A percentile compares a stretch with the other conserved stretches of the same genome.
phyloP scores from a whole-genome alignment of 1,140 invertebrate species.

The Lanistes nyassanus region DNA sequence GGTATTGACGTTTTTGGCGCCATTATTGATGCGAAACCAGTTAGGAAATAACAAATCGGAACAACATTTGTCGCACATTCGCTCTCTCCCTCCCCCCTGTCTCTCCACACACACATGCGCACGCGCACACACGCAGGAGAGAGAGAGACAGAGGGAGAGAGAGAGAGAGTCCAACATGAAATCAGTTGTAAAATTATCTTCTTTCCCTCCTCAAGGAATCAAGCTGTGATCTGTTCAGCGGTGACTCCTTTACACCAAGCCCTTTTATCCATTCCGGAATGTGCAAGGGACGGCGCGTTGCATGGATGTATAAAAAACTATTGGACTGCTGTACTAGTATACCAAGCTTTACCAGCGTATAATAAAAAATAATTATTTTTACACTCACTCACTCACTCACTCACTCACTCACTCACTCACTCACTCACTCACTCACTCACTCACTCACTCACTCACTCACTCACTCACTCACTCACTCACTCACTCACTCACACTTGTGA shows the following conservation, averaged over 20 bases:
- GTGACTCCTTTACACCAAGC: neutral
- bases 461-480: no score
- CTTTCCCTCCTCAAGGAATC: neutral
- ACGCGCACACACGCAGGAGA: no score
- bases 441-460: neutral
- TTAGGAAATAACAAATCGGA: neutral
- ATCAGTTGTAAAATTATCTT: no score
- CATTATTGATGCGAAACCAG: neutral
- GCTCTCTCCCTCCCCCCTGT: no score
- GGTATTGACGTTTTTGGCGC: neutral
- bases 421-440: neutral
- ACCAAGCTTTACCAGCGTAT: neutral
- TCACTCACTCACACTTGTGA: neutral
- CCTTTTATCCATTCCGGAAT: neutral
- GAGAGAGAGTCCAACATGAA: neutral
- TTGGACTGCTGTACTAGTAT: neutral
- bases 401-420: neutral
- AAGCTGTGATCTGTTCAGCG: neutral
- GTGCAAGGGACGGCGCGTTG: neutral
- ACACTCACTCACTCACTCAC: neutral
- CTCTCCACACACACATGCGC: no score
- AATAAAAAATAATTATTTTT: neutral
- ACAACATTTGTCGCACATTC: no score
- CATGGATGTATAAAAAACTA: neutral
- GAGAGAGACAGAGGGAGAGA: conserved; percentile 1